Conservation (phyloP, 37 sponge, comb jelly and placozoan genomes). For the Trichoplax adhaerens region DNA sequence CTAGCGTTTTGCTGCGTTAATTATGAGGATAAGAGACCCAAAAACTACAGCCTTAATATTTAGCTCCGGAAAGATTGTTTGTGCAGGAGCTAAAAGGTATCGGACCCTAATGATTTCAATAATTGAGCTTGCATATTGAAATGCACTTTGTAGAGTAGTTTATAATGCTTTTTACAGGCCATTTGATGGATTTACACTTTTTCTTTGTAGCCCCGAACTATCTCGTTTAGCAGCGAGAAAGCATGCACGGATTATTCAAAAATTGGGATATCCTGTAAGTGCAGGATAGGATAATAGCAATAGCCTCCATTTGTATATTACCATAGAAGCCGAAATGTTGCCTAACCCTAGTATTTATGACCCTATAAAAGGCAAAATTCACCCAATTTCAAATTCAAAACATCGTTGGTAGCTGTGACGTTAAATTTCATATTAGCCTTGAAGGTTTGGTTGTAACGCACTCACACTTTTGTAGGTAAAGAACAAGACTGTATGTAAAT, state of each 20-base stretch:
- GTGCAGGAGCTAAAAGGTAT: conserved; percentile 95
- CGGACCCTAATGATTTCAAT: too few relatives aligned
- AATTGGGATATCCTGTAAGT: conserved; percentile 84
- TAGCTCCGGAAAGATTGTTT: conserved; percentile 98
- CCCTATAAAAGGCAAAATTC: conserved; percentile 54
- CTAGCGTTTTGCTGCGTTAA: conserved; percentile 98
- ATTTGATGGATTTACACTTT: neutral
- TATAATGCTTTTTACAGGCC: neutral
- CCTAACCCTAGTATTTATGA: too few relatives aligned
- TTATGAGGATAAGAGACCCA: conserved; percentile 97
- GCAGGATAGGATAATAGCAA: too few relatives aligned
- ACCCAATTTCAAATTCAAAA: conserved; percentile 94
- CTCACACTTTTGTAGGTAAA: conserved; percentile 79
- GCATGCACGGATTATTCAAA: conserved; percentile 94
- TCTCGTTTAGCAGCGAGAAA: conserved; percentile 92
- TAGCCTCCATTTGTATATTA: neutral
- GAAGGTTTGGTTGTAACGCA: conserved; percentile 85
- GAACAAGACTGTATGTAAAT: too few relatives aligned
- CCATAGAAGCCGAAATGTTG: neutral
- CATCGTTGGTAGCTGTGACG: conserved; percentile 99
- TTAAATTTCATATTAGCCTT: conserved; percentile 91
- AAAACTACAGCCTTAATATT: conserved; percentile 94
- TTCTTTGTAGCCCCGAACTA: conserved; percentile 46
- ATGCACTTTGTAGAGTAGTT: too few relatives aligned
- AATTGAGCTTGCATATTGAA: too few relatives aligned